phyloP scores from a whole-genome alignment of 2,888 invertebrate genomes.

The Ryuthela nishihirai region DNA sequence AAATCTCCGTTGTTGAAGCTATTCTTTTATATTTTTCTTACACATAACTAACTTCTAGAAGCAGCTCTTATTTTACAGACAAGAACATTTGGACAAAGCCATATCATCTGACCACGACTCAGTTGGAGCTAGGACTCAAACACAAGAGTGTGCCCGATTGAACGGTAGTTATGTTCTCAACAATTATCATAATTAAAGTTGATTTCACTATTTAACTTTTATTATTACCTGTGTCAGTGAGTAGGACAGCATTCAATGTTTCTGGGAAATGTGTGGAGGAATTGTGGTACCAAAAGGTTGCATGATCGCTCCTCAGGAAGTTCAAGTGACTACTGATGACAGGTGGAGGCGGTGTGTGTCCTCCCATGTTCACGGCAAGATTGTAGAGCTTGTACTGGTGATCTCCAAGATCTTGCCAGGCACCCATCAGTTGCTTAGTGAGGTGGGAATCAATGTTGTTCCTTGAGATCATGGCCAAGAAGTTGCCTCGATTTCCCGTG shows the following conservation, averaged over 20 bases:
- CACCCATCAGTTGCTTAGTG: constrained; percentile 41
- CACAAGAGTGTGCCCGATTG: too few relatives aligned
- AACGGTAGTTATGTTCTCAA: too few relatives aligned
- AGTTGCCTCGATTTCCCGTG: constrained; percentile 45
- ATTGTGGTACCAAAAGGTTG: constrained; percentile 50
- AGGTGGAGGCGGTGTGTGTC: constrained; percentile 44
- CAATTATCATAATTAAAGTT: too few relatives aligned
- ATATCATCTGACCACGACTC: too few relatives aligned
- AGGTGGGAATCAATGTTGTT: constrained; percentile 45
- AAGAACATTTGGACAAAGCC: too few relatives aligned
- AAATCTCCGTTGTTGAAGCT: too few relatives aligned
- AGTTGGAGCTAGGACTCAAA: too few relatives aligned
- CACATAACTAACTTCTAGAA: too few relatives aligned
- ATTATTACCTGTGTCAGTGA: constrained; percentile 54
- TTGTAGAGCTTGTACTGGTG: constrained; percentile 30
- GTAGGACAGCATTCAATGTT: constrained; percentile 46
- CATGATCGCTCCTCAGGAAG: constrained; percentile 49
- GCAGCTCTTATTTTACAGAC: too few relatives aligned
- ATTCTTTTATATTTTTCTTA: too few relatives aligned
- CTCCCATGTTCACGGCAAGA: constrained; percentile 42
- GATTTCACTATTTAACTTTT: too few relatives aligned
- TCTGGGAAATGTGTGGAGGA: constrained; percentile 43
- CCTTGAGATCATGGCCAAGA: constrained; percentile 48
- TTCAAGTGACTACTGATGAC: constrained; percentile 46
- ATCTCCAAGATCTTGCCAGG: constrained; percentile 32